Base-by-base conservation (phyloP, 2,888 invertebrate species). In the Gymnosoma rotundatum region DNA sequence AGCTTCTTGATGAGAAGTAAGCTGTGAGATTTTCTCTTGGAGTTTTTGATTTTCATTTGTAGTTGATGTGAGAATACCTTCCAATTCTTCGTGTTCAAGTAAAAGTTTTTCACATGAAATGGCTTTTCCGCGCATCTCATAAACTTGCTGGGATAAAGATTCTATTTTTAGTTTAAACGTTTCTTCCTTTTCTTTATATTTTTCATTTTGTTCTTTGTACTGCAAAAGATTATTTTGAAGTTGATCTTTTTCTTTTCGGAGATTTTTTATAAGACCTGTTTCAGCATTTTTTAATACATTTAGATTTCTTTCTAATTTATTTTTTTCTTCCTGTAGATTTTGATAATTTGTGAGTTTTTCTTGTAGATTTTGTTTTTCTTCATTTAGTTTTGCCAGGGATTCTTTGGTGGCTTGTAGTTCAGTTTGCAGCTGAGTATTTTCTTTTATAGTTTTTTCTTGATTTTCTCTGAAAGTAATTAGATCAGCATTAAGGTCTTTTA, bases 121-220 rank as follows among this genome's bases (percentile, higher is more conserved):
- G 0, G 50, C 70, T 48, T 84, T 83, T 4, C 18, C 4, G 6
- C 84, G 78, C 20, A 72, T 21, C 61, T 83, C 83, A 45, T 86
- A 78, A 20, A 87, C 18, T 16, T 85, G 82, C 58, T 85, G 83
- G 4, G 38, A 32, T 9, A 87, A 56, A 0, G 66, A 58, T 20
- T 86, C 81, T 2, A 85, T 63, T 73, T 87, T 87, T 12, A 70
- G 32, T 0, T 61, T 25, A n/a, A 87, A 21, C 9, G 81, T 86
- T 60, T 86, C 83, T 25, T 81, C 64, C 36, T 64, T 70, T 64
- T 87, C 84, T 64, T 78, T 86, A 6, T 85, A 85, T 20, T 42
- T 0, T 76, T 76, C 64, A 76, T 83, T 61, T 20, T 73, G 14
- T 79, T 74, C 25, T 86, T 78, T 78, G 7, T 87, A 84, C 2